Base-by-base conservation (phyloP, 2,888 invertebrate species). In the Hyposoter didymator region DNA sequence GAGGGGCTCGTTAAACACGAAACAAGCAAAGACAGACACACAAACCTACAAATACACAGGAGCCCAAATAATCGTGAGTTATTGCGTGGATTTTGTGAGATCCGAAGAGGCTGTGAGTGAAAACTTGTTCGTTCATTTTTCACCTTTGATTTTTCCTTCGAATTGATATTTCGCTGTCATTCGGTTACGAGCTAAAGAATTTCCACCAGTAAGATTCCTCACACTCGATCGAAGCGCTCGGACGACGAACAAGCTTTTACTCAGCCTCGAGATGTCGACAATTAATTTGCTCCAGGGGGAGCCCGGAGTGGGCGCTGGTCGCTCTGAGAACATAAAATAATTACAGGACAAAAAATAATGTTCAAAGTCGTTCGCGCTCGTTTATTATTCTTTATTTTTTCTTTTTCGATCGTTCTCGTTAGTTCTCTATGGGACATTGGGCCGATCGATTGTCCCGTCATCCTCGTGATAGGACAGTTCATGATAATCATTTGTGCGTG, bases 401-500 rank as follows among this genome's bases (percentile, higher is more conserved):
- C 69, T 52, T 64, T 55, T 43, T 35, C 78, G 74, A 78, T 64
- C 45, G 69, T 74, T 62, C 43, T 80, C 78, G 76, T 82, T 62
- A 39, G 55, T 70, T 83, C 79, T 76, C 80, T 81, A 81, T 62
- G 78, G 76, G 73, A 81, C 69, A 62, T 69, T 83, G 47, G 49
- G 80, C 66, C 64, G n/a, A 85, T 80, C 81, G 80, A 81, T 83
- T 52, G 74, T 80, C 69, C 67, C 69, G 52, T 67, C 55, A 81
- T 74, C 62, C n/a, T 84, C 62, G 76, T 72, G 64, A 64, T 64
- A 70, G 45, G 49, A 59, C 52, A 72, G 45, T 70, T 80, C 75
- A 69, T 59, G 80, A 84, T 84, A 84, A 84, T 80, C 81, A 86
- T 86, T 82, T 78, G 67, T 81, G 74, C 80, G 82, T 81, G 47